A percentile compares a stretch with the other conserved stretches of the same genome.
These are phyloP conservation scores for Lithobates sylvaticus DNA, from an alignment of 2,797 vertebrate species.

Conservation along the genomic window DNA sequence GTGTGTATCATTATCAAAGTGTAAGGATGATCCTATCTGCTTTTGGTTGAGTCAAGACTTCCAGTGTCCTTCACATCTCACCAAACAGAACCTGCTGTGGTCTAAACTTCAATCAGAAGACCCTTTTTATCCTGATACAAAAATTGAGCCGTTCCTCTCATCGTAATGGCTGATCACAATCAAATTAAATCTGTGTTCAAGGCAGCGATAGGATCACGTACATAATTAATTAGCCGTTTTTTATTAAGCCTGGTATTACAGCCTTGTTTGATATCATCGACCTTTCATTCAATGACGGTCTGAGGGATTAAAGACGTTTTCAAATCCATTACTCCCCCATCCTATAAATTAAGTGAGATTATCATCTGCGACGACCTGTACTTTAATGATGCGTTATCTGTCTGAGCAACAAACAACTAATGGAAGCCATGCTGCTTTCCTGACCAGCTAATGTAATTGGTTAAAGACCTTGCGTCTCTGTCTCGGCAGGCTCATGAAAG, in stretches of 20 bases:
- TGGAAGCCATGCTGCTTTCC: constrained; percentile 40
- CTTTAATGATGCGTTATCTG: constrained; percentile 49
- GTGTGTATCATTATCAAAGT: too few species aligned
- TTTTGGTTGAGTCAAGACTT: too few species aligned
- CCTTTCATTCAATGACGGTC: constrained; percentile 17
- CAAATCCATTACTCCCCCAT: constrained; percentile 28
- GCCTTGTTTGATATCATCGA: constrained; percentile 26
- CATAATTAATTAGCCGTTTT: constrained; percentile 36
- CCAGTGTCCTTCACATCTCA: too few species aligned
- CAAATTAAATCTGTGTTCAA: not conserved
- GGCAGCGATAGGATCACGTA: constrained; percentile 11
- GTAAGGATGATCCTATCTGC: too few species aligned
- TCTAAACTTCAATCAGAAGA: too few species aligned
- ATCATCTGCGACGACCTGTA: constrained; percentile 10
- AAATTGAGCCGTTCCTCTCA: not conserved
- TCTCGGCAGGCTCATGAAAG: constrained; percentile 30
- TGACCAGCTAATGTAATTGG: constrained; percentile 45
- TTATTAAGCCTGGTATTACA: constrained; percentile 1
- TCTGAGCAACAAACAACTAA: constrained; percentile 22
- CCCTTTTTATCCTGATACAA: too few species aligned
- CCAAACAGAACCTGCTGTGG: too few species aligned
- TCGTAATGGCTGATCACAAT: not conserved
- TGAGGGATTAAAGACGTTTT: constrained; percentile 47
- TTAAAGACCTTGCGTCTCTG: constrained; percentile 47
- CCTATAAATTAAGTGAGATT: constrained; percentile 54